These are phyloP conservation scores for Rhabditoides inermis DNA, from an alignment of 2,888 invertebrate species.

Conservation along the genomic window DNA sequence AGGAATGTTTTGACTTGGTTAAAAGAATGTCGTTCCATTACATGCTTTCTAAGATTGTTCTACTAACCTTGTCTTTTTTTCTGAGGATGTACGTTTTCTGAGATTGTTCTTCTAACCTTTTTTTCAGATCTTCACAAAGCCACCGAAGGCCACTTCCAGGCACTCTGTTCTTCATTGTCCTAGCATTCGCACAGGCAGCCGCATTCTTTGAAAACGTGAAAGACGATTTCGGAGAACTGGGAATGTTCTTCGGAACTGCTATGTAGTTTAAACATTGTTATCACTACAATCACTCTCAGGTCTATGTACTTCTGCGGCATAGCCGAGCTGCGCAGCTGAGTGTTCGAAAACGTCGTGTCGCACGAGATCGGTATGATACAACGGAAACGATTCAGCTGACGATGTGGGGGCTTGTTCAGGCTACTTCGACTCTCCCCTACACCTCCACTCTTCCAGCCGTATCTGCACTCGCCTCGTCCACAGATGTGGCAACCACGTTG, in stretches of 20 bases:
- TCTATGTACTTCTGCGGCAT: no score
- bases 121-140: conserved; percentile 32
- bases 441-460: conserved; percentile 53
- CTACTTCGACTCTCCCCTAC: conserved; percentile 56
- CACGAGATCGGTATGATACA: conserved; percentile 41
- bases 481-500: conserved; percentile 55
- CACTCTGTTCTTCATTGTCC: conserved; percentile 50
- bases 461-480: conserved; percentile 54
- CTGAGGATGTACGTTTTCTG: conserved; percentile 4
- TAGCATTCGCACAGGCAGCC: conserved; percentile 54
- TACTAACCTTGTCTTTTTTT: no score
- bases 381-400: neutral
- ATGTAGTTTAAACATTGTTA: no score
- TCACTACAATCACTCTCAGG: conserved; percentile 1
- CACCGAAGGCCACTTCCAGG: conserved; percentile 55
- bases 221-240: conserved; percentile 6
- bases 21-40: no score
- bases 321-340: conserved; percentile 51
- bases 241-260: neutral
- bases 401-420: conserved; percentile 32
- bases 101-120: neutral
- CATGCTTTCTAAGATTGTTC: no score
- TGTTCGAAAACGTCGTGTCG: conserved; percentile 54
- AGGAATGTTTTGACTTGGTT: no score
- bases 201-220: conserved; percentile 48